phyloP scores from a whole-genome alignment of 1,140 invertebrate genomes.

The Habropoda laboriosa region DNA sequence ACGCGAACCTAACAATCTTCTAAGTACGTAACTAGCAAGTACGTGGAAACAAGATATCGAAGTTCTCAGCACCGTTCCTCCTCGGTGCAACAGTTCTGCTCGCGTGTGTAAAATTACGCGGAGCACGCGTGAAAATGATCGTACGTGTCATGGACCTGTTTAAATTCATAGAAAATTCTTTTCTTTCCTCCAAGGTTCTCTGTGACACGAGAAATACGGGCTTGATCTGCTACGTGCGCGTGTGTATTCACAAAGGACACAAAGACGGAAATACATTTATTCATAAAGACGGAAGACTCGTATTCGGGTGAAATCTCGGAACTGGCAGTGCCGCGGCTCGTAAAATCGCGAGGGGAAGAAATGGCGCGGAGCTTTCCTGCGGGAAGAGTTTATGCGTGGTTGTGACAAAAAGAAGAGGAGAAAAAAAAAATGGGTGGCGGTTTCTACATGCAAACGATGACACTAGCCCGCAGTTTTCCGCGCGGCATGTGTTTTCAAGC shows the following conservation, averaged over 20 bases:
- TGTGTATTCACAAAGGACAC: slow-evolving; percentile 51
- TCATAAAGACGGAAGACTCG: slow-evolving; percentile 44
- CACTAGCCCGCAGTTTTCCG: slow-evolving; percentile 5
- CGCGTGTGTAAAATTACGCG: no score
- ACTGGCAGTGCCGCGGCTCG: not conserved
- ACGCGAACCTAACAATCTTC: no score
- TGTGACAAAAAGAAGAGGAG: not conserved
- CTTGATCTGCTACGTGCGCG: slow-evolving; percentile 23
- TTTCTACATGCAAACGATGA: slow-evolving; percentile 45
- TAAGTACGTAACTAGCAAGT: no score
- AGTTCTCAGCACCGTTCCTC: no score
- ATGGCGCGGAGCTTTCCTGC: not conserved
- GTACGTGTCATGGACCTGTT: not conserved
- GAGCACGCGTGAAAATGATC: no score
- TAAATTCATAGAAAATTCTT: no score
- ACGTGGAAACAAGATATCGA: no score
- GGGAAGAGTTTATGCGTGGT: not conserved
- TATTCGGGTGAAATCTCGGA: not conserved
- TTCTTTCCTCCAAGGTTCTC: slow-evolving; percentile 34
- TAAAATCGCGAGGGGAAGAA: not conserved
- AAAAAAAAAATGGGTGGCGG: slow-evolving; percentile 5
- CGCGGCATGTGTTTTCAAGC: slow-evolving; percentile 29
- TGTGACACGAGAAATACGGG: not conserved
- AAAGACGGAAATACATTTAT: slow-evolving; percentile 60
- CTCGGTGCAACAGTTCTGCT: no score